Evolutionary conservation across 2,888 invertebrate genomes (phyloP).

Genomic region (Creontiades dilutus): DNA sequence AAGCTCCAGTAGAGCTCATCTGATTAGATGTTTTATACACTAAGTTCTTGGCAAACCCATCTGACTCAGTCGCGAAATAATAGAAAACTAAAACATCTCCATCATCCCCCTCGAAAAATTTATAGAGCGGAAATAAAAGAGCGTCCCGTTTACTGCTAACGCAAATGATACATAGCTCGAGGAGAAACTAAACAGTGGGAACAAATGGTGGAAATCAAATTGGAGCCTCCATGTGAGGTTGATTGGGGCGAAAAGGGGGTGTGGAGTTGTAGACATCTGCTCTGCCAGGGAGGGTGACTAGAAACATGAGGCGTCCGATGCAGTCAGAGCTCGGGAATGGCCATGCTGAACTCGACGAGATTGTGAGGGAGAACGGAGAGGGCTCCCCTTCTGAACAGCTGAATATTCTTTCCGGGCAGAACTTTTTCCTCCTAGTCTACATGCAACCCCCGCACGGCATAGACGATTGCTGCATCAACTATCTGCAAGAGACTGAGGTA

Average conservation of each 20-base stretch:
- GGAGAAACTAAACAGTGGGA: background rate
- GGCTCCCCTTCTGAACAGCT: background rate
- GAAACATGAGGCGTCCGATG: background rate
- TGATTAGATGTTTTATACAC: too few relatives aligned
- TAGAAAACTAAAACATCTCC: background rate
- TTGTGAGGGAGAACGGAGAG: conserved; percentile 6
- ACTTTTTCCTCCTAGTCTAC: background rate
- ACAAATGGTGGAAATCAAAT: background rate
- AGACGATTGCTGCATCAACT: background rate
- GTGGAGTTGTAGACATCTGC: conserved; percentile 36
- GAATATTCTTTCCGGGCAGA: background rate
- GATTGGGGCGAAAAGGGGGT: conserved; percentile 22
- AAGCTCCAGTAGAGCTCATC: too few relatives aligned
- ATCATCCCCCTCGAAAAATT: background rate
- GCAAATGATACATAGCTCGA: background rate
- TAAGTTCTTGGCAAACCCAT: too few relatives aligned
- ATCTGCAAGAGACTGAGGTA: too few relatives aligned
- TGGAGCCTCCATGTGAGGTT: background rate
- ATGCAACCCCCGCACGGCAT: background rate
- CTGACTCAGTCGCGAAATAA: background rate
- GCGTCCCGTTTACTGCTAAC: background rate
- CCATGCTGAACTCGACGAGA: conserved; percentile 25
- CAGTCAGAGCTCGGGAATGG: conserved; percentile 39
- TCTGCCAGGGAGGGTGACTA: background rate
- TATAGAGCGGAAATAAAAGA: background rate